These are phyloP conservation scores for Achlya flavicornis DNA, from an alignment of 2,888 invertebrate genomes.

Conservation along the genomic window DNA sequence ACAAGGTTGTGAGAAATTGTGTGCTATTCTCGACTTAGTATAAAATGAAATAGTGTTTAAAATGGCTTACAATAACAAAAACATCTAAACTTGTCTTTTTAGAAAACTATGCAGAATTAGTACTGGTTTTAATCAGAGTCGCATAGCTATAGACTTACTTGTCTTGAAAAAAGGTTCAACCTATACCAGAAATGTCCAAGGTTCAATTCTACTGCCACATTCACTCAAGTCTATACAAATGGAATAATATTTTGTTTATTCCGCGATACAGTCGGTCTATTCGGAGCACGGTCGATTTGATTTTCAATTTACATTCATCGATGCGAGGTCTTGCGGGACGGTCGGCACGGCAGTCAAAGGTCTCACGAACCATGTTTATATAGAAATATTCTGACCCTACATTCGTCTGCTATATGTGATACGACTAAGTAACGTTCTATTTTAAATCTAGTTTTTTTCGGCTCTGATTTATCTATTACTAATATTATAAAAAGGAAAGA, in stretches of 20 bases:
- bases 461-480: too few species aligned
- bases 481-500: too few species aligned
- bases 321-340: slow-evolving; percentile 13
- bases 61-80: neutral
- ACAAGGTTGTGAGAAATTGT: neutral
- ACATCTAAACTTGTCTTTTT: too few species aligned
- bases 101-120: too few species aligned
- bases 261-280: neutral
- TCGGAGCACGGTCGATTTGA: slow-evolving; percentile 19
- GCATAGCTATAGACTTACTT: too few species aligned
- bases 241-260: neutral
- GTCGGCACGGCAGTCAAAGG: slow-evolving; percentile 19
- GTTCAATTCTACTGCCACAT: neutral
- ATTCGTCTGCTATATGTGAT: neutral
- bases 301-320: slow-evolving; percentile 32
- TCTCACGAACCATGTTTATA: neutral
- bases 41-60: neutral
- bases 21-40: neutral
- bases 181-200: neutral
- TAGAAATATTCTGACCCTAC: slow-evolving; percentile 4
- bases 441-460: neutral
- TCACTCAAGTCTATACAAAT: neutral
- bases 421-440: neutral
- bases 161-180: too few species aligned
- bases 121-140: too few species aligned